Conservation (phyloP, 2,888 invertebrate genomes). For the Antheraea yamamai region DNA sequence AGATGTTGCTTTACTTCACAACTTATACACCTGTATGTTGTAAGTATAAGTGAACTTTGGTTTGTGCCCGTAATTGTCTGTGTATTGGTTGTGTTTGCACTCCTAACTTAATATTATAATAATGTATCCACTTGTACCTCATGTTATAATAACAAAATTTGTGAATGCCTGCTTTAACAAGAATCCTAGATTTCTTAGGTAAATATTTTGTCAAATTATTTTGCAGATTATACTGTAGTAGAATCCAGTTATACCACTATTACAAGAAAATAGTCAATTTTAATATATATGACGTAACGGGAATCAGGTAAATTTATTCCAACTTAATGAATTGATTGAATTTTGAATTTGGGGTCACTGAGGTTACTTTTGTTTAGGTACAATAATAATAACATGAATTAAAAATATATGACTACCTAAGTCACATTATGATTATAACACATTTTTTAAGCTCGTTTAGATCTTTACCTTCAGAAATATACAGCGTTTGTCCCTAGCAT, state of each 20-base stretch:
- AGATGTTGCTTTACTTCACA: neutral
- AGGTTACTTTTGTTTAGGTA: too few relatives aligned
- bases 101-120: neutral
- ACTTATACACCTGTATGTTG: neutral
- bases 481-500: neutral
- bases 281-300: too few relatives aligned
- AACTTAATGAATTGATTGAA: too few relatives aligned
- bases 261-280: too few relatives aligned
- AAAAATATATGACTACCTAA: neutral
- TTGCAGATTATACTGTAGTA: too few relatives aligned
- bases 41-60: neutral
- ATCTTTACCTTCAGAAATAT: neutral
- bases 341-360: too few relatives aligned
- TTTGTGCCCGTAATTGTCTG: neutral
- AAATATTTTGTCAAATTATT: too few relatives aligned
- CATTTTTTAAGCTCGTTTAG: neutral
- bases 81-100: neutral
- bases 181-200: too few relatives aligned
- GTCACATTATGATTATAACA: neutral
- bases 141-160: neutral
- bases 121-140: neutral
- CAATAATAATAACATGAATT: neutral
- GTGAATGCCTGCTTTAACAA: too few relatives aligned
- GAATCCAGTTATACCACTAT: too few relatives aligned
- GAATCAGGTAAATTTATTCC: too few relatives aligned